Evolutionary conservation across 2,113 vertebrate genomes (phyloP).

Genomic region (Entomyzon cyanotis): DNA sequence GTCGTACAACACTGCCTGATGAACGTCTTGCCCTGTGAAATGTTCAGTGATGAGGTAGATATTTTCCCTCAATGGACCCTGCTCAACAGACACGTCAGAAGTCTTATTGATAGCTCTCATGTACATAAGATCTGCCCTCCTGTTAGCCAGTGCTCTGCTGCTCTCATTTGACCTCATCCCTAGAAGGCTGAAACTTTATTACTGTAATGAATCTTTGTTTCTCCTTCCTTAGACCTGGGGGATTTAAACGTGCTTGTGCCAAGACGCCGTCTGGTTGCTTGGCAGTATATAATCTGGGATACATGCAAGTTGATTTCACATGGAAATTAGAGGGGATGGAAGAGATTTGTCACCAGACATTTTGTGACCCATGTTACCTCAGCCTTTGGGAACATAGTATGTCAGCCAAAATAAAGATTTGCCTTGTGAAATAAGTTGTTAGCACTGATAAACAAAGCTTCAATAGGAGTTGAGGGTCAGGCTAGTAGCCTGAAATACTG

Average conservation of each 20-base stretch:
- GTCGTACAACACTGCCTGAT: background rate
- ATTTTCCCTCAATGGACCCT: background rate
- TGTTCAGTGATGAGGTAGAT: background rate
- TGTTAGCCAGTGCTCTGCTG: background rate
- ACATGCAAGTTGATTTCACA: conserved; percentile 10
- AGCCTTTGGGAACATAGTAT: conserved; percentile 7
- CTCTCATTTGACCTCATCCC: conserved; percentile 43
- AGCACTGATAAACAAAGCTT: conserved; percentile 15
- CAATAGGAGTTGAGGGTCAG: background rate
- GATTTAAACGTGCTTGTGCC: background rate
- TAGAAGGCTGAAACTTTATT: conserved; percentile 55
- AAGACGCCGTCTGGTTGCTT: background rate
- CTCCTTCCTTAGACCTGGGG: conserved; percentile 17
- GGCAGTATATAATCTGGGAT: background rate
- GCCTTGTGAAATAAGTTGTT: background rate
- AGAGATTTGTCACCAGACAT: conserved; percentile 30
- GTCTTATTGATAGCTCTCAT: background rate
- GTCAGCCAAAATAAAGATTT: conserved; percentile 16
- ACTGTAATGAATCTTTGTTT: conserved; percentile 54
- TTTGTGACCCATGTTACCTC: conserved; percentile 11
- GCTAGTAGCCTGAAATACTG: background rate
- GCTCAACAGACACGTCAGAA: background rate
- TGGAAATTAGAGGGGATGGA: conserved; percentile 3
- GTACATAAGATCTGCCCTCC: background rate
- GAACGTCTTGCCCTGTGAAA: background rate